Evolutionary conservation across 2,113 vertebrate genomes (phyloP), one percentile per base, ranked within the genome.

Genomic region (Excalfactoria chinensis): DNA sequence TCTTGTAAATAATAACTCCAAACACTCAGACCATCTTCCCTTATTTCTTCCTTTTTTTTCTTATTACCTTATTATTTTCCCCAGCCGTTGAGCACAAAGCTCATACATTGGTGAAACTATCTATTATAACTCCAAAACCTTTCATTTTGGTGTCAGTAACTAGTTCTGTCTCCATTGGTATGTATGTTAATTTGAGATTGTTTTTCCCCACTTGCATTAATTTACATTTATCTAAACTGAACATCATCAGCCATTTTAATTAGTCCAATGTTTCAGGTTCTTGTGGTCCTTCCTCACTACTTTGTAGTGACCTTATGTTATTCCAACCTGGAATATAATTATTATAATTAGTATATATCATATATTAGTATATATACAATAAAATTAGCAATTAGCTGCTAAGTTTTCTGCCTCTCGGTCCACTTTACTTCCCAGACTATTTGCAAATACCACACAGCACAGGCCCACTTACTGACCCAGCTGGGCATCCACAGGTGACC

Each of bases 181-280:
- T 23, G 66, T 18, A 73, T 0, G 1, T 76, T 84, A 44, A 76
- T 79, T 82, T 73, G 11, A 44, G 70, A 89, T 80, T 0, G 2
- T 30, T 84, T 91, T 87, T 30, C 53, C 55, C 22, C 13, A 13
- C 8, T 3, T 43, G 32, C 28, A 28, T 63, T 87, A 59, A 79
- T 76, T 85, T 69, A 63, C 44, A 41, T 79, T 82, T 73, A 83
- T n/a, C 60, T 93, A 83, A 93, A 79, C 19, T 25, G 30, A 82
- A 82, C 8, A 70, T 59, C 82, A 73, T 22, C 34, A 73, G 21
- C 9, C 34, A 62, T 70, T 77, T 77, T 55, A 73, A 86, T 80
- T 8, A 88, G 26, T 9, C n/a, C 7, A 62, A 35, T 87, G 23
- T 55, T 70, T 69, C 49, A 1, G 7, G 79, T 95, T 85, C 41